phyloP scores from a whole-genome alignment of 2,797 vertebrate species.

The Argyrosomus regius region DNA sequence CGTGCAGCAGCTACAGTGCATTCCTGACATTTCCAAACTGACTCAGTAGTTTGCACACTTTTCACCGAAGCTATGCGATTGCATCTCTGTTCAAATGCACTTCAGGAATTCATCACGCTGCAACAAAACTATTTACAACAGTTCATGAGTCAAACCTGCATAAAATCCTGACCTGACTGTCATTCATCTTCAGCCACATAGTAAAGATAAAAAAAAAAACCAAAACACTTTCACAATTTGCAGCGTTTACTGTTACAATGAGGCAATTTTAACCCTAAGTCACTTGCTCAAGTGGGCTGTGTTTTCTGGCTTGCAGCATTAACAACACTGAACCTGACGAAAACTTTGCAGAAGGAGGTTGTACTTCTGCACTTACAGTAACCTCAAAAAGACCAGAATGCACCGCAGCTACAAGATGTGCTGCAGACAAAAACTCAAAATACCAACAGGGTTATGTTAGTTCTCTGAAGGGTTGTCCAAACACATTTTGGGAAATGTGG shows the following conservation, averaged over 20 bases:
- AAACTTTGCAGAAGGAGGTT: neutral
- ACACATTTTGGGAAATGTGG: conserved; percentile 36
- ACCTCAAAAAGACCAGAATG: neutral
- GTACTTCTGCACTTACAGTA: neutral
- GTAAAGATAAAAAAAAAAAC: neutral
- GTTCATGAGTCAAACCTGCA: neutral
- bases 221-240: neutral
- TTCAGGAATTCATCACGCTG: neutral
- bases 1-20: neutral
- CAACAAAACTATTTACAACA: too few species aligned
- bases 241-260: neutral
- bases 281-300: neutral
- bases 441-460: conserved; percentile 7
- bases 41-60: neutral
- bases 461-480: neutral
- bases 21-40: neutral
- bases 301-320: neutral
- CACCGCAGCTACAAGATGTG: neutral
- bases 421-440: neutral
- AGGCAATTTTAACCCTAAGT: neutral
- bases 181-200: neutral
- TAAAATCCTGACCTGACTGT: neutral
- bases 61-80: neutral
- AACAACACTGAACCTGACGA: too few species aligned
- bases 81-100: neutral